These are phyloP conservation scores for Dicerorhinus sumatrensis DNA, from an alignment of 2,113 vertebrate species.

Conservation along the genomic window DNA sequence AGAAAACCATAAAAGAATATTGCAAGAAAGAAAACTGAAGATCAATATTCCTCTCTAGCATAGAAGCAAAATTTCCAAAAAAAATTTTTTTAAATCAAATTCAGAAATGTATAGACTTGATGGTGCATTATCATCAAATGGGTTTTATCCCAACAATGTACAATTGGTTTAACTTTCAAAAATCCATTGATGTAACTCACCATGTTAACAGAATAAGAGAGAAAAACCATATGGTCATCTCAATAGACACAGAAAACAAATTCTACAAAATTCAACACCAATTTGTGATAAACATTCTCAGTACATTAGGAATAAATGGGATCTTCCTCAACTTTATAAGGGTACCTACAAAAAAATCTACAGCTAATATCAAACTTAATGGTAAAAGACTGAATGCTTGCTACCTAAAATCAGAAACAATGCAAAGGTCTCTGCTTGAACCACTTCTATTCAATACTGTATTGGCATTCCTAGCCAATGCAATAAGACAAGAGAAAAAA, in stretches of 20 bases:
- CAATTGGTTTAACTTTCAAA: background rate
- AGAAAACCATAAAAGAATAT: background rate
- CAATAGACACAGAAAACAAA: background rate
- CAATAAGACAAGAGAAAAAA: background rate
- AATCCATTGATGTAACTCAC: background rate
- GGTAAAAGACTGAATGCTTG: background rate
- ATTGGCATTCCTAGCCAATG: background rate
- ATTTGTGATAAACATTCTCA: background rate
- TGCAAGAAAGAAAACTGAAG: background rate
- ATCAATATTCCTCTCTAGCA: background rate
- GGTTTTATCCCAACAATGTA: background rate
- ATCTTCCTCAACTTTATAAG: background rate
- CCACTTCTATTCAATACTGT: background rate
- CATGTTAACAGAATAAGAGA: background rate
- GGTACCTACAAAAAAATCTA: background rate
- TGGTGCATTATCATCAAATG: background rate
- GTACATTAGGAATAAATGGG: background rate
- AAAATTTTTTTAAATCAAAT: background rate
- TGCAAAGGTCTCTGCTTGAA: background rate
- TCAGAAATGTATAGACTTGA: background rate
- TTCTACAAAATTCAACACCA: background rate
- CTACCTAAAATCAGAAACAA: background rate
- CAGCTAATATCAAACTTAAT: background rate
- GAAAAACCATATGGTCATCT: background rate
- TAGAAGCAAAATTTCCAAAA: background rate